These are phyloP conservation scores for Protonibea diacanthus DNA, from an alignment of 2,797 vertebrate species.

Conservation along the genomic window DNA sequence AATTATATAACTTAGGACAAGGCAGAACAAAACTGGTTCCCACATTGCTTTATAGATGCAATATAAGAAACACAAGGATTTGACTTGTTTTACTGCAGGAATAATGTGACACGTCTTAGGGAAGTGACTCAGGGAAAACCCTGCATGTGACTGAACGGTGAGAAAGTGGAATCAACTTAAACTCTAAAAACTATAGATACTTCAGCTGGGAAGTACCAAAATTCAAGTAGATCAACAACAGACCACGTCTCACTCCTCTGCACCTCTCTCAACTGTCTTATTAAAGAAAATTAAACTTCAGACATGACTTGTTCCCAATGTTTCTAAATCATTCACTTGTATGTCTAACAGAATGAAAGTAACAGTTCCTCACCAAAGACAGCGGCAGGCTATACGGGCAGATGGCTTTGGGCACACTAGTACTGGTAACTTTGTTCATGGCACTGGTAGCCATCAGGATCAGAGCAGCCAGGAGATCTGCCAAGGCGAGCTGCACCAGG, in stretches of 20 bases:
- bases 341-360: neutral
- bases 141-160: neutral
- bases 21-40: neutral
- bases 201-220: conserved; percentile 5
- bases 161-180: neutral
- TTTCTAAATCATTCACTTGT: too few species aligned
- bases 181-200: neutral
- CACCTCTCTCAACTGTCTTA: neutral
- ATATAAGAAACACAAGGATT: conserved; percentile 18
- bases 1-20: neutral
- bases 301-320: neutral
- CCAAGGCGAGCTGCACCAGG: conserved; percentile 86
- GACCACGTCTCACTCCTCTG: neutral
- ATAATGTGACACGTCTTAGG: neutral
- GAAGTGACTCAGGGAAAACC: neutral
- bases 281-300: neutral
- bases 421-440: conserved; percentile 69
- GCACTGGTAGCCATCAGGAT: conserved; percentile 74
- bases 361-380: conserved; percentile 80
- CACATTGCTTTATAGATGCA: conserved; percentile 31
- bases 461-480: conserved; percentile 85
- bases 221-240: neutral
- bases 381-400: conserved; percentile 82
- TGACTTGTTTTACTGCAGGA: conserved; percentile 21
- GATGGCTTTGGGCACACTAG: conserved; percentile 14